phyloP scores from a whole-genome alignment of 2,888 invertebrate species.

The Neoaliturus tenellus region DNA sequence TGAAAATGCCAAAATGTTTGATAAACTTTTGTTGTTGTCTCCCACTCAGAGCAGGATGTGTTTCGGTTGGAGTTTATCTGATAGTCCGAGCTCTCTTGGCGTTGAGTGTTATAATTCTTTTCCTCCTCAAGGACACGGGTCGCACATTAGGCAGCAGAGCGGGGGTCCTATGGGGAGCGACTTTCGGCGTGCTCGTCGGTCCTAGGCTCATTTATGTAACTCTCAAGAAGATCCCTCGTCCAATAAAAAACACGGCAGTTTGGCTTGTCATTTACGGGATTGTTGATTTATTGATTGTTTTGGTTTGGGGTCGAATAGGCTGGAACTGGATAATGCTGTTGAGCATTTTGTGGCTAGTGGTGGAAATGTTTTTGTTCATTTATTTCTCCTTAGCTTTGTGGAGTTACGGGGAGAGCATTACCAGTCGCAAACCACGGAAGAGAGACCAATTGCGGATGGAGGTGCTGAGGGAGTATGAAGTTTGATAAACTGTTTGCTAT shows the following conservation, averaged over 20 bases:
- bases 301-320: not conserved
- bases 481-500: not conserved
- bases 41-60: not conserved
- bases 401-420: not conserved
- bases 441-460: not conserved
- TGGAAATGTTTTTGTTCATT: not conserved
- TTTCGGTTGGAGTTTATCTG: not conserved
- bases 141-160: not conserved
- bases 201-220: not conserved
- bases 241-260: not conserved
- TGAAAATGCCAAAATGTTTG: slow-evolving; percentile 6
- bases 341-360: not conserved
- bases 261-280: slow-evolving; percentile 4
- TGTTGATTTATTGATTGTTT: not conserved
- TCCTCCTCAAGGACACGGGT: not conserved
- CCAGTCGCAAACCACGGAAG: not conserved
- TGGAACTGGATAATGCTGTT: not conserved
- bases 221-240: not conserved
- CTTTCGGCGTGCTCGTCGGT: not conserved
- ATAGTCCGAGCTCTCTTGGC: not conserved
- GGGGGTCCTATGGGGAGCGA: not conserved
- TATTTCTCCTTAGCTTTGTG: not conserved
- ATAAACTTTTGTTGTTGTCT: not conserved
- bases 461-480: not conserved
- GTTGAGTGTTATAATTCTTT: not conserved